Evolutionary conservation across 2,113 vertebrate species (phyloP).

Genomic region (Odobenus rosmarus): DNA sequence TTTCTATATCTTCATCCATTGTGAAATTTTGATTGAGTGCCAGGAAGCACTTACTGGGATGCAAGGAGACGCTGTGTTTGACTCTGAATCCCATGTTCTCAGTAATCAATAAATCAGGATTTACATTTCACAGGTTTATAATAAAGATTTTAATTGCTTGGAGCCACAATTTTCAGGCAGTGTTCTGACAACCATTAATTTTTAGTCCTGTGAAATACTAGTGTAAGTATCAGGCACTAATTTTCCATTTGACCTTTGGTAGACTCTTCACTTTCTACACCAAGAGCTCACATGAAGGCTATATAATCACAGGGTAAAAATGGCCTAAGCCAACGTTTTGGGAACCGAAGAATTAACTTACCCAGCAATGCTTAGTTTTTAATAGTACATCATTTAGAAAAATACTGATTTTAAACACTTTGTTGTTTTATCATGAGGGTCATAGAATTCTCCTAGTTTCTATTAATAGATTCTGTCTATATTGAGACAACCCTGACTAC

Average conservation of each 20-base stretch:
- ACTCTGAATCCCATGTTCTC: neutral
- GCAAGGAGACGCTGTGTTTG: neutral
- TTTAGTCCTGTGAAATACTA: conserved; percentile 34
- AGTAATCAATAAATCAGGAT: neutral
- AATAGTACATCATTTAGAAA: neutral
- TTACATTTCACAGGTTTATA: neutral
- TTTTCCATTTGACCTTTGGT: neutral
- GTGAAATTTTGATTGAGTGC: neutral
- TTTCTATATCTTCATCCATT: neutral
- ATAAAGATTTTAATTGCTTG: conserved; percentile 7
- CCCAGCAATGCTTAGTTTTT: neutral
- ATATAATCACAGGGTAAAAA: conserved; percentile 11
- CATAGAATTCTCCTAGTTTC: neutral
- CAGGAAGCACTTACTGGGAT: neutral
- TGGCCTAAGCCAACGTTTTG: neutral
- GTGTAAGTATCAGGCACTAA: neutral
- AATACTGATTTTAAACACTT: conserved; percentile 23
- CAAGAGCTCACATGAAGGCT: neutral
- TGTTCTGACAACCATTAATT: conserved; percentile 44
- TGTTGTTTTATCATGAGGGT: neutral
- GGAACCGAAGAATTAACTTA: neutral
- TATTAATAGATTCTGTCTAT: neutral
- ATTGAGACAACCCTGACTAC: neutral
- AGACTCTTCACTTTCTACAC: neutral
- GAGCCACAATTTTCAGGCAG: neutral